Evolutionary conservation across 2,113 vertebrate genomes (phyloP), one percentile per base, ranked within the genome.

Genomic region (Fregata magnificens): DNA sequence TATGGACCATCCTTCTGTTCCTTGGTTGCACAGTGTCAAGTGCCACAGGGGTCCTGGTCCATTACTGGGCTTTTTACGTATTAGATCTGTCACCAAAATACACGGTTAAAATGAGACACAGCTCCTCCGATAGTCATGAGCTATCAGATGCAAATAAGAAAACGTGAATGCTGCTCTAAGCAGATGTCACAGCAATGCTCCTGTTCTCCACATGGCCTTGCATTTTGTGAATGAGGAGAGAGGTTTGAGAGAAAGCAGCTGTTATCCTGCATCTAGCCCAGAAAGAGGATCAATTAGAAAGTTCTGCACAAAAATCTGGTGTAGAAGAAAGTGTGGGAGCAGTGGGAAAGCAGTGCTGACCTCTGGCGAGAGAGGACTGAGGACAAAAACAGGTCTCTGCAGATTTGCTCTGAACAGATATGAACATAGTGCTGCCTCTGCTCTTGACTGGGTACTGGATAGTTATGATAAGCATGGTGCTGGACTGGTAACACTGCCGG

Each of bases 71-170:
- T 17, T 95, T 93, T 81, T 55, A 24, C 0, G 0, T 10, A 18
- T 29, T 29, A 47, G 22, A 2, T 56, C 69, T 81, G 34, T 21
- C 65, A 40, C 45, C 7, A 50, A 38, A 83, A 19, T 11, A 76
- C 34, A 7, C 31, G 72, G 42, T 21, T 14, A 42, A 55, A 74
- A 36, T 8, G 52, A 24, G n/a, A 49, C 16, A 67, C 28, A 86
- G 8, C 19, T 59, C 21, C 25, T 67, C 22, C 0, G 1, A 24
- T 4, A 62, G 50, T 34, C 40, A 36, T 2, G 5, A 24, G 13
- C 25, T 72, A 26, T 79, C 26, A 88, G 44, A 36, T 32, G 18
- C 17, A 84, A 49, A 50, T 36, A 52, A 52, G 34, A 36, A 63
- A 70, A 29, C 1, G 3, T 36, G 38, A 90, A 34, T 9, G 9